A percentile compares a stretch with the other conserved stretches of the same genome.
Conservation (phyloP, 2,888 invertebrate species). For the Gortyna flavago region DNA sequence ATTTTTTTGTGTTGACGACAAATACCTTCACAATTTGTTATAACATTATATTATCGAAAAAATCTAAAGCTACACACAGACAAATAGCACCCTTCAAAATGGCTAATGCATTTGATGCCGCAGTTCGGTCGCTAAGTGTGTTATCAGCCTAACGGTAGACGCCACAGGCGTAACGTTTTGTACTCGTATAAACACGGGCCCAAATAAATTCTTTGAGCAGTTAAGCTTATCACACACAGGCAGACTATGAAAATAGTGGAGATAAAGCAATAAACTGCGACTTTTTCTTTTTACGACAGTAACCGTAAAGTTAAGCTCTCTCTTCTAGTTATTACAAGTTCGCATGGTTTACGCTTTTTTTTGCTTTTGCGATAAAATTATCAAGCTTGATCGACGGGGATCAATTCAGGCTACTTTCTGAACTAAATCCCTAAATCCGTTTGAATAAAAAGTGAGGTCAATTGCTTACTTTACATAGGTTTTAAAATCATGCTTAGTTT, state of each 20-base stretch:
- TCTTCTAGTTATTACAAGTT: constrained; percentile 34
- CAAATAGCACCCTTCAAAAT: constrained; percentile 16
- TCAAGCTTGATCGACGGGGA: background rate
- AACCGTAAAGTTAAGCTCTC: constrained; percentile 46
- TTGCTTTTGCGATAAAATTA: background rate
- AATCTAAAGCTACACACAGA: constrained; percentile 3
- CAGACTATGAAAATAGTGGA: constrained; percentile 61
- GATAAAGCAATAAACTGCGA: constrained; percentile 59
- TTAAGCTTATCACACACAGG: constrained; percentile 63
- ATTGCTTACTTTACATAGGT: background rate
- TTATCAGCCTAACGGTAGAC: constrained; percentile 43
- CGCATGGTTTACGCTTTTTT: constrained; percentile 4
- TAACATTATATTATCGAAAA: background rate
- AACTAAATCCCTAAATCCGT: background rate
- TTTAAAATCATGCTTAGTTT: background rate
- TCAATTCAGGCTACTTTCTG: background rate
- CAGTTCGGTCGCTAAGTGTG: constrained; percentile 21
- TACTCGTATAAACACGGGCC: constrained; percentile 48
- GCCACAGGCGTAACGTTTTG: constrained; percentile 35
- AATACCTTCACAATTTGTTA: background rate
- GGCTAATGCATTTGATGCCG: constrained; percentile 1
- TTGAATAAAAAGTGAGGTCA: background rate
- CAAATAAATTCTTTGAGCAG: constrained; percentile 56
- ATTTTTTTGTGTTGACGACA: background rate
- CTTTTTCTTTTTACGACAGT: constrained; percentile 61